phyloP scores from a whole-genome alignment of 64 coral and sea anemone genomes.

The Dendronephthya gigantea region DNA sequence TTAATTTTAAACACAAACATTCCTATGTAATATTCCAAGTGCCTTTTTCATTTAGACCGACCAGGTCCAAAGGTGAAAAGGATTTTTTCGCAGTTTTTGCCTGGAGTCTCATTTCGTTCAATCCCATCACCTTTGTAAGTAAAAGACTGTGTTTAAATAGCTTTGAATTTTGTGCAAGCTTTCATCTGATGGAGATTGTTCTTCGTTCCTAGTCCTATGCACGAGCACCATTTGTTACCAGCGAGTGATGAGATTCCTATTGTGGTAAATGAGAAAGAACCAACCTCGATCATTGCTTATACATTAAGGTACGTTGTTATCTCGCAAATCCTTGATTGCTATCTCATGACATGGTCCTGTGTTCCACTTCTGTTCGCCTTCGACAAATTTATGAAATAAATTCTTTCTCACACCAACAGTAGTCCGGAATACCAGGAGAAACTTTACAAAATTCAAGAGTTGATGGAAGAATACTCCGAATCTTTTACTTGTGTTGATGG shows the following conservation, averaged over 20 bases:
- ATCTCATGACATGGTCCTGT: too few species aligned
- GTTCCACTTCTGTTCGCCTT: not conserved
- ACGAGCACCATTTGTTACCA: slow-evolving; percentile 85
- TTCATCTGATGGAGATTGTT: too few species aligned
- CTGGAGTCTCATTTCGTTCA: slow-evolving; percentile 57
- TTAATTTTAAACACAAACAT: not conserved
- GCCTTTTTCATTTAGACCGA: not conserved
- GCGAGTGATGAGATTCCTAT: slow-evolving; percentile 70
- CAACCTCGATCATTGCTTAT: slow-evolving; percentile 75
- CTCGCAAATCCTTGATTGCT: too few species aligned
- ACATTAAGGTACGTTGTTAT: slow-evolving; percentile 65
- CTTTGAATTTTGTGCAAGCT: too few species aligned
- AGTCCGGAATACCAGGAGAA: not conserved
- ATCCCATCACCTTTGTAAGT: slow-evolving; percentile 92
- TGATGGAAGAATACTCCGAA: not conserved
- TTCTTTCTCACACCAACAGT: not conserved
- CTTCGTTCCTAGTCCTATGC: slow-evolving; percentile 50
- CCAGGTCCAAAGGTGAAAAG: slow-evolving; percentile 58
- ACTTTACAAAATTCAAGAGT: not conserved
- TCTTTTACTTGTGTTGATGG: not conserved
- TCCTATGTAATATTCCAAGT: not conserved
- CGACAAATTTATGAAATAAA: not conserved
- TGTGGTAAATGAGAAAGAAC: slow-evolving; percentile 80
- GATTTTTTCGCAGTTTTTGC: slow-evolving; percentile 60
- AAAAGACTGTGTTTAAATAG: not conserved